Evolutionary conservation across 2,797 vertebrate genomes (phyloP), one percentile per base, ranked within the genome.

Genomic region (Chlorospingus semifuscus): DNA sequence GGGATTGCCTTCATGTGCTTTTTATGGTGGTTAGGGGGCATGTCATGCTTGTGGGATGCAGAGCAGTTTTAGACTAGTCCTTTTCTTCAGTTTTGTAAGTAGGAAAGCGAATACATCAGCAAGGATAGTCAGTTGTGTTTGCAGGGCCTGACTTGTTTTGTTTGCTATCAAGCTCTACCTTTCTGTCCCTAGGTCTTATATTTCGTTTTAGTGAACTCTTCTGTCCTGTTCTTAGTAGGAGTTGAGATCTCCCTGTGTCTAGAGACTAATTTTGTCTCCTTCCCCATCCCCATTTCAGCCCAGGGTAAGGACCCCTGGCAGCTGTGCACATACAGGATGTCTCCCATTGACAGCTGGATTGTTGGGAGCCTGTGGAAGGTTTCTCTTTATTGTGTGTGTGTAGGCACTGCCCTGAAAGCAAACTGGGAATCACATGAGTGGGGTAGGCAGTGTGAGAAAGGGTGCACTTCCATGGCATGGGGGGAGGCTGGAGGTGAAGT

Each of bases 201-300:
- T 89, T 83, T 61, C 34, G 6, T 44, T 92, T 47, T 47, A 52
- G 27, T 39, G 26, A 83, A 44, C 47, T 81, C 65, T 69, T 86
- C 64, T 36, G 75, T 91, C 91, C 91, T 90, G 83, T 81, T 63
- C 65, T 83, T 4, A 46, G 53, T 22, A 53, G 53, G 42, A 91
- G 53, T 22, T 4, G 11, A 90, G 72, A 37, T 37, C 37, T 37
- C 37, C 37, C 37, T 75, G 42, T 0, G 21, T 47, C 50, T 24
- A 78, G 57, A 72, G 47, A 52, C 36, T 69, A 26, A 37, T 72
- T 90, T 76, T 71, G 36, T 80, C 68, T 85, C 36, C n/a, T 86
- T 76, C 42, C 22, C 79, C 42, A 49, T 88, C 49, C 50, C 10
- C 66, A 23, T 83, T 82, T 63, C 34, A 56, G 64, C n/a, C 20